phyloP scores from a whole-genome alignment of 2,113 vertebrate genomes.

The Tragelaphus imberbis region DNA sequence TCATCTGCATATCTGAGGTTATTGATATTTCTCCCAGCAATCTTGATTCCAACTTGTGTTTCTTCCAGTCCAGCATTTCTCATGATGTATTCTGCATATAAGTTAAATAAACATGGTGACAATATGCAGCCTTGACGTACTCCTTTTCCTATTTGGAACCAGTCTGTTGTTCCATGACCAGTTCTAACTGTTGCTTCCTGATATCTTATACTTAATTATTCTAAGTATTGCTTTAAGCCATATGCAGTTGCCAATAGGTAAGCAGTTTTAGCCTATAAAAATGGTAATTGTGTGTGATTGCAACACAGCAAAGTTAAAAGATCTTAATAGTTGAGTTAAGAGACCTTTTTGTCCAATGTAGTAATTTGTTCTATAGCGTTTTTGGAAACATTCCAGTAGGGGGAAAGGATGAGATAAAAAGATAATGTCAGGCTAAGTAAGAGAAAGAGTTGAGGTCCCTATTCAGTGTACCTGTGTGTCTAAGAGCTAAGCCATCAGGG shows the following conservation, averaged over 20 bases:
- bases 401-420: neutral
- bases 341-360: neutral
- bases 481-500: neutral
- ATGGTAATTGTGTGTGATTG: neutral
- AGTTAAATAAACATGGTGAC: too few relatives aligned
- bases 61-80: too few relatives aligned
- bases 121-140: too few relatives aligned
- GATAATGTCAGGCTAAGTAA: neutral
- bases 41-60: too few relatives aligned
- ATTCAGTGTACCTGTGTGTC: neutral
- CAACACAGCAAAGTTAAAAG: neutral
- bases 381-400: neutral
- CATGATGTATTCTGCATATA: too few relatives aligned
- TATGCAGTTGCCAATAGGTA: neutral
- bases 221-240: neutral
- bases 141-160: too few relatives aligned
- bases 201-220: neutral
- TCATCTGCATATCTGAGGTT: too few relatives aligned
- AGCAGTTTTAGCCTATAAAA: neutral
- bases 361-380: neutral
- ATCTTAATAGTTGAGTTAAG: neutral
- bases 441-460: neutral
- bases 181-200: too few relatives aligned
- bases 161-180: too few relatives aligned
- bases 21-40: too few relatives aligned